phyloP scores from a whole-genome alignment of 35 echinoderm and acorn worm species.

The Strongylocentrotus purpuratus region DNA sequence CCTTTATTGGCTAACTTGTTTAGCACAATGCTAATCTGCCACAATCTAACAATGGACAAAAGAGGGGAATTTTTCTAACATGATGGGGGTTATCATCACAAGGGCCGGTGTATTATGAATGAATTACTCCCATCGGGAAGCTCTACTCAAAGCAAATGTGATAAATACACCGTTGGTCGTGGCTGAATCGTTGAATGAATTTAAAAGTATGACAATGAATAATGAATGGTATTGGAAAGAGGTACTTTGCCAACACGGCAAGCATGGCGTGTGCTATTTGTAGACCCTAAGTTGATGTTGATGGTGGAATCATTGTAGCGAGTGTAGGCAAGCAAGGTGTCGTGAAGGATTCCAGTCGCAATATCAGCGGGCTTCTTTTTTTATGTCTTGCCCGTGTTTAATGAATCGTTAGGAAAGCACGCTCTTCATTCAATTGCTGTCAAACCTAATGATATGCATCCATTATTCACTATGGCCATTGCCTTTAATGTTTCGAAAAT shows the following conservation, averaged over 20 bases:
- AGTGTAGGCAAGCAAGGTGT: not conserved
- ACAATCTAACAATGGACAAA: not conserved
- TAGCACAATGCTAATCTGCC: no score
- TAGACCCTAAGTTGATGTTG: not conserved
- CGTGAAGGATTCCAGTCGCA: not conserved
- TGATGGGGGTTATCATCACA: not conserved
- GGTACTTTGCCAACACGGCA: not conserved
- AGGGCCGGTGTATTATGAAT: not conserved
- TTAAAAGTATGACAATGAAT: not conserved
- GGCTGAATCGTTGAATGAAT: not conserved
- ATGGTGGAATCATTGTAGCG: not conserved
- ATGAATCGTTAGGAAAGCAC: not conserved
- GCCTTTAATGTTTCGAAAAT: not conserved
- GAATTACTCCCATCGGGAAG: not conserved
- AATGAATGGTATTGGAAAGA: not conserved
- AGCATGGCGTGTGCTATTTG: not conserved
- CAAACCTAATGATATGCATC: not conserved
- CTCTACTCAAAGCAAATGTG: not conserved
- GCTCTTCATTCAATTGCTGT: constrained; percentile 1
- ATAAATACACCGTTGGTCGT: not conserved
- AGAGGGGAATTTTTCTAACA: not conserved
- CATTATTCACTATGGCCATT: not conserved
- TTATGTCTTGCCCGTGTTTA: not conserved
- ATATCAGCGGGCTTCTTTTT: not conserved
- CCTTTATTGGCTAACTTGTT: no score